Conservation (phyloP, 1,140 invertebrate species). For the Papilio helenus region DNA sequence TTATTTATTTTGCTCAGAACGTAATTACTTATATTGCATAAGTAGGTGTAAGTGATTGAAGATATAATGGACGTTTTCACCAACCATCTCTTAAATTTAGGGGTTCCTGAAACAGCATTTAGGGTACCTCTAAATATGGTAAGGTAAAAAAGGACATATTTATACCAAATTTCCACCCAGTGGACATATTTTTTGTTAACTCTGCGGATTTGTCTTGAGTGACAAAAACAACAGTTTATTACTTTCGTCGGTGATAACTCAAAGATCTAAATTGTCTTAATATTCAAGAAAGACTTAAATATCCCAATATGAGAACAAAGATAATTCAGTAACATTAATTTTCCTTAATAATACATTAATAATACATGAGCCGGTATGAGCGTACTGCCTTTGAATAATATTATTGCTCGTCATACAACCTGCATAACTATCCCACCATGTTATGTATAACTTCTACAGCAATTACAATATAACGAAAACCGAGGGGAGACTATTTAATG, state of each 20-base stretch:
- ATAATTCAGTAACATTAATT: slow-evolving; percentile 28
- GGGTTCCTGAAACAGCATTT: too few species aligned
- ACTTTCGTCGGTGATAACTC: background rate
- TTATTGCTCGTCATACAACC: slow-evolving; percentile 23
- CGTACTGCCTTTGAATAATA: slow-evolving; percentile 31
- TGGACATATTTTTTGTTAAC: too few species aligned
- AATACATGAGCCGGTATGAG: slow-evolving; percentile 21
- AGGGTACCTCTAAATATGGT: too few species aligned
- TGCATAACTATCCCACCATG: slow-evolving; percentile 21
- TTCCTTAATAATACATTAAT: slow-evolving; percentile 33
- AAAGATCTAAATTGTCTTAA: background rate
- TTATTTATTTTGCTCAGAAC: too few species aligned
- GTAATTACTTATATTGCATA: too few species aligned
- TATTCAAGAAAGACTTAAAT: background rate
- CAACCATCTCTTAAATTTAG: too few species aligned
- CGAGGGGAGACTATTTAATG: background rate
- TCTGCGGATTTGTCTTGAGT: too few species aligned
- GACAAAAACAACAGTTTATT: background rate
- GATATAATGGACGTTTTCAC: too few species aligned
- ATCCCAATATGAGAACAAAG: slow-evolving; percentile 12
- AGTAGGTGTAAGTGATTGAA: too few species aligned
- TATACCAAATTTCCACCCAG: too few species aligned
- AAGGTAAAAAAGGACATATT: too few species aligned
- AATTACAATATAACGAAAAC: background rate
- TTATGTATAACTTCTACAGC: background rate